Evolutionary conservation across 2,888 invertebrate species (phyloP), one percentile per base, ranked within the genome.

Genomic region (Epistrophe eligans): DNA sequence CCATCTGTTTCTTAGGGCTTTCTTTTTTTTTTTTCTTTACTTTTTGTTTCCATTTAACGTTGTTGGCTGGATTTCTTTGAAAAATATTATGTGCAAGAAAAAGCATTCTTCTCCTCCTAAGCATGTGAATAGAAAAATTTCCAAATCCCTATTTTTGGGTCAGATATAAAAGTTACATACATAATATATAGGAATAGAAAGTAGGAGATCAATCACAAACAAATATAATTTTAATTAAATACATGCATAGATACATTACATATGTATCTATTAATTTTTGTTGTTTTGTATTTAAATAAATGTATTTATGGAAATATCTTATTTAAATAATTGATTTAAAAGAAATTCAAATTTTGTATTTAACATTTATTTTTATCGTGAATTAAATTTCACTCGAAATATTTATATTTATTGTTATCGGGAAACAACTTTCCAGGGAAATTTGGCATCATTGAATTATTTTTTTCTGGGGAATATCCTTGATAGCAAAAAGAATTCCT

Each of bases 1-100:
- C 35, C 67, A 70, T 70, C 67, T 70, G 67, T 38, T 70, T 40
- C 50, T 52, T 38, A 38, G 52, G 67, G 55, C 43, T 28, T 17
- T 40, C 28, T 64, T 43, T 15, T 28, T 64, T 10, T 15, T 55
- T 55, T 24, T 52, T 24, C 2, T 24, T 2, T 24, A 24, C 3
- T 32, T 32, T 32, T 32, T 32, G 2, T 32, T 32, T 6, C 7
- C 19, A 10, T 52, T 13, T 6, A 24, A 24, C 24, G 35, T 35
- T 32, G 8, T 28, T 55, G 15, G 32, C 15, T 28, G 24, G 10
- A 45, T 28, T 28, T 64, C 45, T 45, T 19, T 8, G 64, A 28
- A 64, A 50, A 64, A 45, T 28, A 45, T 28, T 43, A 52, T 52
- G 67, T 70, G 67, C 24, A 40, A 38, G 50, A 45, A 11, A 64